Conservation (phyloP, 1,140 invertebrate species). For the Sarcophaga peregrina region DNA sequence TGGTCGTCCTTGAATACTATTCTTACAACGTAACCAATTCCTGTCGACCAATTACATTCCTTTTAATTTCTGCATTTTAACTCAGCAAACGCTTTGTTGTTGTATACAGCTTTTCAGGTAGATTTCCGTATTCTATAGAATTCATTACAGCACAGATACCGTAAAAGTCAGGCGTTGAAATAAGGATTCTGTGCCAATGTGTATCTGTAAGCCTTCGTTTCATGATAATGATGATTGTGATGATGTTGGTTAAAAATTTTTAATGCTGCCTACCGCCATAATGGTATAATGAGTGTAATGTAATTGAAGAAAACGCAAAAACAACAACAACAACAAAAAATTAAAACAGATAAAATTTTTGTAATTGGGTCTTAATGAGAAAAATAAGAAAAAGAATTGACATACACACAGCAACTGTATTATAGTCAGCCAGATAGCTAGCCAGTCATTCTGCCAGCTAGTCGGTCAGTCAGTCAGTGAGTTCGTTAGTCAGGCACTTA, state of each 20-base stretch:
- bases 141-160: background rate
- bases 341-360: constrained; percentile 32
- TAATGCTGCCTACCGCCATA: constrained; percentile 35
- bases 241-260: constrained; percentile 23
- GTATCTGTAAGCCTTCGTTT: background rate
- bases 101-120: too few species aligned
- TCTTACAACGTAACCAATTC: too few species aligned
- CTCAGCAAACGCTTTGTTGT: too few species aligned
- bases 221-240: background rate
- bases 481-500: background rate
- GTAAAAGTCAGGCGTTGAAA: background rate
- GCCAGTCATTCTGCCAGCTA: too few species aligned
- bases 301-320: constrained; percentile 38
- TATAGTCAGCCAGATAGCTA: background rate
- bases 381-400: constrained; percentile 40
- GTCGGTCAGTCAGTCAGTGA: background rate
- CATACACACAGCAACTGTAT: background rate
- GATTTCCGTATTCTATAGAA: too few species aligned
- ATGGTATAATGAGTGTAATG: constrained; percentile 36
- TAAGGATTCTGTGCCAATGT: background rate
- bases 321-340: too few species aligned
- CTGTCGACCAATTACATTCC: too few species aligned
- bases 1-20: too few species aligned
- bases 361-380: constrained; percentile 39
- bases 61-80: too few species aligned